These are phyloP conservation scores for Chionis minor DNA, from an alignment of 2,113 vertebrate species.

Conservation along the genomic window DNA sequence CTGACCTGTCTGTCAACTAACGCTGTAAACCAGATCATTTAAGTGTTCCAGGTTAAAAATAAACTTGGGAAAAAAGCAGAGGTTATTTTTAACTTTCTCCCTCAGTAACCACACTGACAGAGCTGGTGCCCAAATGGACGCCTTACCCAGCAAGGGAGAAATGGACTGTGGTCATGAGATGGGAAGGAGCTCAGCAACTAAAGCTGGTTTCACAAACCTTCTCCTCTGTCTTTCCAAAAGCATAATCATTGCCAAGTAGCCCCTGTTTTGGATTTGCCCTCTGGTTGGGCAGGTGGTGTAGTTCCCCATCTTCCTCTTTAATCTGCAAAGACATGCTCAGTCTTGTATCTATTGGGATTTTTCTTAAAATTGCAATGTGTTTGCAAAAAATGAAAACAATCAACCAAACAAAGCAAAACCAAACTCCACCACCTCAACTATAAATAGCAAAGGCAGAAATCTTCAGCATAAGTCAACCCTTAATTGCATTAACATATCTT, in stretches of 20 bases:
- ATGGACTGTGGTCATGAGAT: background rate
- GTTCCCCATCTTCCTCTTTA: background rate
- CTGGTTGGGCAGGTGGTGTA: background rate
- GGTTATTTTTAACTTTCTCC: conserved; percentile 21
- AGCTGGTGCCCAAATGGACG: background rate
- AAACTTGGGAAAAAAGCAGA: background rate
- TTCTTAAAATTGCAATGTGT: background rate
- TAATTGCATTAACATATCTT: background rate
- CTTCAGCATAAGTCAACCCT: background rate
- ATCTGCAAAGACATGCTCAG: background rate
- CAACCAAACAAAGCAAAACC: accelerated
- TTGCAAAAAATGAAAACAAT: background rate
- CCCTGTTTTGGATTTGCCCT: background rate
- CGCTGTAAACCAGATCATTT: background rate
- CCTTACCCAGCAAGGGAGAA: background rate
- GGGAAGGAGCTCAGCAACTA: background rate
- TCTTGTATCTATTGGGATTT: background rate
- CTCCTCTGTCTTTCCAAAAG: background rate
- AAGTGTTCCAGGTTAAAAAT: conserved; percentile 40
- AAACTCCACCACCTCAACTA: background rate
- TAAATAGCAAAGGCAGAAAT: background rate
- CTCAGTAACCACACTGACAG: background rate
- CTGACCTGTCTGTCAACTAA: background rate
- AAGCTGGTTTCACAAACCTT: background rate
- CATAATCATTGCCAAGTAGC: background rate